A percentile compares a stretch with the other conserved stretches of the same genome.
Conservation (phyloP, 1,140 invertebrate genomes). For the Brachionus sp. region DNA sequence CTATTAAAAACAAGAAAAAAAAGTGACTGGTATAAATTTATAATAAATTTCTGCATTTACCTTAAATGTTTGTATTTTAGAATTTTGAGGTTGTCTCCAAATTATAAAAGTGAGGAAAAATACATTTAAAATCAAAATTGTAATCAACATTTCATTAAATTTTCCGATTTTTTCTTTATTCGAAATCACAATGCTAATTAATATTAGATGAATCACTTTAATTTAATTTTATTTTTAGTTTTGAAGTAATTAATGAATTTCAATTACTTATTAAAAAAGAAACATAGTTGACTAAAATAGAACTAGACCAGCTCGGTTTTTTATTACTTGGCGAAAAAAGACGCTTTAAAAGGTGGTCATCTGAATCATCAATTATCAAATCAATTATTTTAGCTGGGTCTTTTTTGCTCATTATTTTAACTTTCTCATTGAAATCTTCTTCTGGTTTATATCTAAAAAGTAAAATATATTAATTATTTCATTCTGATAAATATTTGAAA, state of each 20-base stretch:
- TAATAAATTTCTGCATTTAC: not conserved
- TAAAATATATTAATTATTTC: not conserved
- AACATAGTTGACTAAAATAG: not conserved
- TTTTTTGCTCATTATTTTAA: not conserved
- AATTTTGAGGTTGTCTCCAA: conserved; percentile 47
- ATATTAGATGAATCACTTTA: not conserved
- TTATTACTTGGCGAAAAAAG: not conserved
- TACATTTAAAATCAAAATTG: conserved; percentile 47
- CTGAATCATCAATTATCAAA: not conserved
- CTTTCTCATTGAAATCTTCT: not conserved
- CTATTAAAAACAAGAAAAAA: conserved; percentile 60
- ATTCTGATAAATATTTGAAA: not conserved
- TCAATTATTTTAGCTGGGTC: not conserved
- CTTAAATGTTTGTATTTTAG: conserved; percentile 48
- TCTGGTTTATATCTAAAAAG: conserved; percentile 4
- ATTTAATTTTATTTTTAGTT: not conserved
- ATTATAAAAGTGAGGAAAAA: conserved; percentile 47
- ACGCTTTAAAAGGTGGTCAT: not conserved
- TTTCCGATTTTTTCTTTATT: not conserved
- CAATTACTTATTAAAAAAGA: not conserved
- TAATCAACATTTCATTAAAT: not conserved
- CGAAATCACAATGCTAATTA: not conserved
- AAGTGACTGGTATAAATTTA: not conserved
- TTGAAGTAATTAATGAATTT: not conserved
- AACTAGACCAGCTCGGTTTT: not conserved